phyloP scores from a whole-genome alignment of 1,140 invertebrate genomes.

The Sminthurides bifidus region DNA sequence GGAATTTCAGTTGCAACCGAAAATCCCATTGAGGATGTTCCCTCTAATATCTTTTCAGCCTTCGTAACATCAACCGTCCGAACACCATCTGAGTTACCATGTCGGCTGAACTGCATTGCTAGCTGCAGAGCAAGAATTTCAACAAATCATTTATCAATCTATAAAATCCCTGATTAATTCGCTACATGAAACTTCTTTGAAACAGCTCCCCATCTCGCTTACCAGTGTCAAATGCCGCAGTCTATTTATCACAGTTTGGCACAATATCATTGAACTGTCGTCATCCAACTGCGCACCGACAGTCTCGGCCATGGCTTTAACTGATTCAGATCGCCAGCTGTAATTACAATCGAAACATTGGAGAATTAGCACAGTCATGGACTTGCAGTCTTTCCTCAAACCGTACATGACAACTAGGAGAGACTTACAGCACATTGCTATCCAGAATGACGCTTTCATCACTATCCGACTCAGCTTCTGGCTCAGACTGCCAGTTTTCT shows the following conservation, averaged over 20 bases:
- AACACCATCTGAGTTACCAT: not conserved
- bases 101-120: conserved; percentile 1
- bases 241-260: not conserved
- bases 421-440: not conserved
- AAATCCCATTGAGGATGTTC: not conserved
- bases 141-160: no score
- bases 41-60: conserved; percentile 1
- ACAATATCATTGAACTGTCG: not conserved
- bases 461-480: no score
- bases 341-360: no score
- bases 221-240: conserved; percentile 3
- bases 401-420: not conserved
- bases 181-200: no score
- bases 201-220: no score
- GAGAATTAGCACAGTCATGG: no score
- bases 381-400: no score
- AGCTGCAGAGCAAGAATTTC: not conserved
- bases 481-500: no score
- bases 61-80: not conserved
- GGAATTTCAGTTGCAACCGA: not conserved
- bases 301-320: conserved; percentile 3
- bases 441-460: not conserved
- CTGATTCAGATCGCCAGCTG: not conserved
- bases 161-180: no score
- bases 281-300: conserved; percentile 1